Evolutionary conservation across 1,140 invertebrate genomes (phyloP).

Genomic region (Chironomus tepperi): DNA sequence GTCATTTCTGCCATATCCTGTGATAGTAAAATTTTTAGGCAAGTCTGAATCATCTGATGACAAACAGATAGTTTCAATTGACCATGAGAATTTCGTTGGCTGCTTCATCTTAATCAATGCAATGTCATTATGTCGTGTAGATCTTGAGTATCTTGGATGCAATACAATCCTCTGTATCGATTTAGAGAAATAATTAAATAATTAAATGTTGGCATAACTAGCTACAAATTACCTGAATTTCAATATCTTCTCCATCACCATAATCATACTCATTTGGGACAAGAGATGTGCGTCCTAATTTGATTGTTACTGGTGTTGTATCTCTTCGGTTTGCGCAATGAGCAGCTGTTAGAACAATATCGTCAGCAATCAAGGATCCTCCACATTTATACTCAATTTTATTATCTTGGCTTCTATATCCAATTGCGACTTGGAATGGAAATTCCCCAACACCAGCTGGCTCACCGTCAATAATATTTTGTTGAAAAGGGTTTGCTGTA

Average conservation of each 20-base stretch:
- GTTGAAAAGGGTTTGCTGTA: neutral
- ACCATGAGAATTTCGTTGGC: neutral
- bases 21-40: neutral
- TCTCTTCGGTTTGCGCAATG: conserved; percentile 44
- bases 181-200: too few relatives aligned
- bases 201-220: neutral
- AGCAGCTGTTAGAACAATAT: conserved; percentile 55
- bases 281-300: neutral
- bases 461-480: neutral
- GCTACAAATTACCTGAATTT: neutral
- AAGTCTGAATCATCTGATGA: neutral
- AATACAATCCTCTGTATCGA: neutral
- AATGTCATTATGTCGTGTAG: neutral
- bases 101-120: neutral
- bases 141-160: neutral
- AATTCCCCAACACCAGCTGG: neutral
- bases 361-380: conserved; percentile 53
- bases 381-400: conserved; percentile 48
- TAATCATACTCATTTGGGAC: neutral
- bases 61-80: neutral
- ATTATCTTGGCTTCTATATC: neutral
- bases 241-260: neutral
- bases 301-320: neutral
- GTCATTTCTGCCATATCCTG: neutral
- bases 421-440: neutral